Base-by-base conservation (phyloP, 2,888 invertebrate genomes). In the Antheraea assamensis region DNA sequence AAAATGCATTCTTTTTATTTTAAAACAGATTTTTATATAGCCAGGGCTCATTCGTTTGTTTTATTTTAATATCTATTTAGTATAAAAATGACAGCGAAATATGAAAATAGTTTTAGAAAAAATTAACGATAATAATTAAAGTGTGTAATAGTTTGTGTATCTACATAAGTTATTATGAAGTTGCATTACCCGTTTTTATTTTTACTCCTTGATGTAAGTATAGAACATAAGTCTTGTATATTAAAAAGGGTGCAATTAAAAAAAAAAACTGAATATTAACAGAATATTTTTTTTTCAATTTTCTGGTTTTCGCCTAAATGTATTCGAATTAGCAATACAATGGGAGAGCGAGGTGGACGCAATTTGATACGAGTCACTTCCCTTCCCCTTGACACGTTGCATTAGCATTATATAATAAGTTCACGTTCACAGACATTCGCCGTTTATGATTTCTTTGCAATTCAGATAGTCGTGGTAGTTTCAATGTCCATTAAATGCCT, bases 151-250 rank as follows among this genome's bases (percentile, higher is more conserved):
- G 17, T 30, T 64, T 5, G 58, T 58, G 58, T 64, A 64, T 13
- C 2, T 13, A 52, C 19, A 24, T 55, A 42, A n/a, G 13, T 70
- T 55, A 73, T 70, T 55, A 73, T 73, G 73, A 73, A 70, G 55
- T 31, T 73, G 19, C 47, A 70, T 27, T 55, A 70, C 15, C 21
- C 47, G 24, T 13, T 55, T n/a, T 24, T 74, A 27, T 58, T 74
- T 35, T 15, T 74, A 15, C 61, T 73, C 5, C 17, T 71, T 70
- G 49, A 72, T 24, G 75, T 75, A 72, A 72, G 75, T 74, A 73
- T 68, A 42, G 10, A 68, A 68, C 27, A 27, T 64, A 64, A 30
- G 0, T 1, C 17, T 5, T 64, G 17, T 30, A 30, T 64, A 64
- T 30, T 30, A 15, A 64, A 64, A 64, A 27, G 5, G 13, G 1